phyloP scores from a whole-genome alignment of 2,113 vertebrate species.

The Channa maculata region DNA sequence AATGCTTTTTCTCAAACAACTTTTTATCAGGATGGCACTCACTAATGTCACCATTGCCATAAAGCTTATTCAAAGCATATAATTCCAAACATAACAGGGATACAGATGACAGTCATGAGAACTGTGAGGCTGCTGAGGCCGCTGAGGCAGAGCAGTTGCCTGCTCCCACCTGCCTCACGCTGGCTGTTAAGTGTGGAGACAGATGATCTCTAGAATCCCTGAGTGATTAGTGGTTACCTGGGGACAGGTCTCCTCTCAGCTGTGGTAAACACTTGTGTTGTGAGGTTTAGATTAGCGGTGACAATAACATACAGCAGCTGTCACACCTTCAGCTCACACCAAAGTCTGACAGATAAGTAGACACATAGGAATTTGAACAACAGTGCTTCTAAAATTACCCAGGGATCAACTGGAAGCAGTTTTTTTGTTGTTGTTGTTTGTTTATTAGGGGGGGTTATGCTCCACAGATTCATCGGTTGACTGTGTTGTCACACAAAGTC shows the following conservation, averaged over 20 bases:
- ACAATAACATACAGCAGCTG: slow-evolving; percentile 64
- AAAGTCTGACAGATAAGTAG: slow-evolving; percentile 41
- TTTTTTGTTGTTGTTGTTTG: slow-evolving; percentile 2
- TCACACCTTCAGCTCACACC: slow-evolving; percentile 49
- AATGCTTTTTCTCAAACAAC: slow-evolving; percentile 16
- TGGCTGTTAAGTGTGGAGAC: slow-evolving; percentile 49
- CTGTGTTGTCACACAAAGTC: slow-evolving; percentile 12
- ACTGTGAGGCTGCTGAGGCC: slow-evolving; percentile 34
- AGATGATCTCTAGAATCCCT: slow-evolving; percentile 61
- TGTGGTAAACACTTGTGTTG: slow-evolving; percentile 64
- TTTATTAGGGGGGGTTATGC: background rate
- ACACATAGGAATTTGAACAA: slow-evolving; percentile 27
- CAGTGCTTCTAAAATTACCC: slow-evolving; percentile 7
- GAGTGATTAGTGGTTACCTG: slow-evolving; percentile 68
- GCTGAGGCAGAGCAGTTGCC: slow-evolving; percentile 37
- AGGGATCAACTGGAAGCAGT: slow-evolving; percentile 10
- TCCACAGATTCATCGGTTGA: slow-evolving; percentile 43
- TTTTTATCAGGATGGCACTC: slow-evolving; percentile 24
- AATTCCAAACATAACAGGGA: slow-evolving; percentile 31
- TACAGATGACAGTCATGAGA: slow-evolving; percentile 28
- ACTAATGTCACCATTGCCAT: slow-evolving; percentile 5
- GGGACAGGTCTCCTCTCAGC: slow-evolving; percentile 54
- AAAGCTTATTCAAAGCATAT: slow-evolving; percentile 43
- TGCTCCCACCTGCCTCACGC: slow-evolving; percentile 44
- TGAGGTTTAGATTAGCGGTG: slow-evolving; percentile 53